Evolutionary conservation across 1,140 invertebrate genomes (phyloP), one percentile per base, ranked within the genome.

Genomic region (Diplogasteroides magnus): DNA sequence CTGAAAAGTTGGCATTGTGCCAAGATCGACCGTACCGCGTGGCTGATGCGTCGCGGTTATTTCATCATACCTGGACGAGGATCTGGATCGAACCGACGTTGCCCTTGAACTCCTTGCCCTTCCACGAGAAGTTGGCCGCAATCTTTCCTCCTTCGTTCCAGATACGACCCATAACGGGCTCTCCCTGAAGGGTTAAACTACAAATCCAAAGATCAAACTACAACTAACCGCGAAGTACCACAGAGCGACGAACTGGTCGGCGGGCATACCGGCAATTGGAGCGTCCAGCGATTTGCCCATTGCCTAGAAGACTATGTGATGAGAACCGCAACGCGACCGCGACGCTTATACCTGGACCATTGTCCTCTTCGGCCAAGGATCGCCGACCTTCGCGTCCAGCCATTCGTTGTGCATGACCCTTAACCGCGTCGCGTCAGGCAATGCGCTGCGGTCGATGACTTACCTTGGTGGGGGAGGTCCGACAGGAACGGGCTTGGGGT

Each of bases 171-270:
- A 78, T 77, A 23, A 77, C 76, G 1, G 75, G 78, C 65, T 6
- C 76, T 68, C 25, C 76, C 76, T 15, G 23, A 56, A 15, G 55
- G 23, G 55, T 19, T 15, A 15, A 56, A 56, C 15, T 23, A 56
- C 23, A 19, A 56, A 56, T 23, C 15, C 15, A 15, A 56, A 56
- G 55, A 56, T 56, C 15, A 23, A 56, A 56, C 78, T 72, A 1
- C 76, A 73, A 1, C 68, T 63, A 61, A 6, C 59, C 13, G 59
- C 60, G 64, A 73, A 59, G 65, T 77, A 77, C 77, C 78, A 77
- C 31, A 77, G 37, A n/a, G 77, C 77, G 25, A 77, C 74, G 60
- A 74, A 80, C 31, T 77, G 77, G 27, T 79, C 74, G 29, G 75
- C 32, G 64, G 60, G 66, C 15, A 77, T 61, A 1, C 76, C 76